phyloP scores from a whole-genome alignment of 2,888 invertebrate genomes.

The Iselma pallidipennis region DNA sequence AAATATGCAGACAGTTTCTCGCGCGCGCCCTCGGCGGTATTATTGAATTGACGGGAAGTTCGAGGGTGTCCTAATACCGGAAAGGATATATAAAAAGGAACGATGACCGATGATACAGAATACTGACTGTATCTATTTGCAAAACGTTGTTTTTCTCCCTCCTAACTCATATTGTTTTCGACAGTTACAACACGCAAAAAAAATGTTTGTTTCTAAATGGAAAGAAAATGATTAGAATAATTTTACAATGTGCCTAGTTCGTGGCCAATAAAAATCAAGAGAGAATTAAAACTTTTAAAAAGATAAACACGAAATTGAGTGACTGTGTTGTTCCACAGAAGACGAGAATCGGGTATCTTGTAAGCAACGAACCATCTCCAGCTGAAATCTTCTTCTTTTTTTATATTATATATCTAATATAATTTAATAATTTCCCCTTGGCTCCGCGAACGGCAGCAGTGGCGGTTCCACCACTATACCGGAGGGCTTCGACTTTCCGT shows the following conservation, averaged over 20 bases:
- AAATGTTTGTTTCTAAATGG: slow-evolving; percentile 2
- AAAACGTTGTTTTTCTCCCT: neutral
- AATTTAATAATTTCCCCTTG: slow-evolving; percentile 53
- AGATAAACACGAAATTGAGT: no score
- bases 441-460: slow-evolving; percentile 40
- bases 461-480: slow-evolving; percentile 31
- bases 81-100: slow-evolving; percentile 40
- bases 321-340: slow-evolving; percentile 8
- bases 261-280: neutral
- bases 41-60: slow-evolving; percentile 50
- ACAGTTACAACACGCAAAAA: no score
- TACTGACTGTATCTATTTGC: neutral
- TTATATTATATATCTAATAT: slow-evolving; percentile 40
- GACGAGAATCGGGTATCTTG: slow-evolving; percentile 14
- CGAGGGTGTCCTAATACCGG: slow-evolving; percentile 42
- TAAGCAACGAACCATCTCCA: slow-evolving; percentile 29
- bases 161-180: neutral
- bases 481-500: slow-evolving; percentile 37
- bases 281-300: neutral
- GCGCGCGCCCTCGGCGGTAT: slow-evolving; percentile 42
- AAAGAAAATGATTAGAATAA: no score
- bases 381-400: slow-evolving; percentile 28
- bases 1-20: slow-evolving; percentile 54
- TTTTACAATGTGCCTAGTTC: neutral
- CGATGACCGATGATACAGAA: slow-evolving; percentile 47